A percentile compares a stretch with the other conserved stretches of the same genome.
phyloP scores from a whole-genome alignment of 2,888 invertebrate genomes.

The Cephus rjabovi region DNA sequence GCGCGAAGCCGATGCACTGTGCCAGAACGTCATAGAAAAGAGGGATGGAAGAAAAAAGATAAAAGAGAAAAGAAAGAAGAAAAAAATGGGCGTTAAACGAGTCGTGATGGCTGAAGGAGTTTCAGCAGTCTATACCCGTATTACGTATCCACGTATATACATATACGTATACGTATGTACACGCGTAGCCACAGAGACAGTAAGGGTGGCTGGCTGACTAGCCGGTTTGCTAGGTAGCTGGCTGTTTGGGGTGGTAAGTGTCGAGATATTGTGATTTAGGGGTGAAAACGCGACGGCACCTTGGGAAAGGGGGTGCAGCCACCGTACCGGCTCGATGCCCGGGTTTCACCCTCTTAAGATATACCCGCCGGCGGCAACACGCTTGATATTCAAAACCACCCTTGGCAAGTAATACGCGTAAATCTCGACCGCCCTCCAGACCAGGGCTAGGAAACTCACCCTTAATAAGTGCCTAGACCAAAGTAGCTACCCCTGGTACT shows the following conservation, averaged over 20 bases:
- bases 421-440: constrained; percentile 32
- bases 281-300: constrained; percentile 22
- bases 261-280: constrained; percentile 38
- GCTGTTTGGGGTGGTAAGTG: constrained; percentile 16
- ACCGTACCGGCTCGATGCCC: background rate
- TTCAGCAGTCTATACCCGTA: background rate
- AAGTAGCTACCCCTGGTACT: background rate
- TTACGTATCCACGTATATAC: background rate
- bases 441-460: background rate
- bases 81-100: background rate
- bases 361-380: constrained; percentile 11
- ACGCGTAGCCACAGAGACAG: background rate
- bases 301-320: background rate
- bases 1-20: background rate
- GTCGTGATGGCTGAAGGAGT: background rate
- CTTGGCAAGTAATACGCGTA: constrained; percentile 38
- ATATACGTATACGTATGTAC: background rate
- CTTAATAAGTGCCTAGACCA: background rate
- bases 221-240: background rate
- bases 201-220: background rate
- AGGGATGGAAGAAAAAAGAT: background rate
- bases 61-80: background rate
- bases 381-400: constrained; percentile 44
- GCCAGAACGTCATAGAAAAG: background rate
- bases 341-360: constrained; percentile 6